phyloP scores from a whole-genome alignment of 2,888 invertebrate genomes.

The Drosophila anomelani region DNA sequence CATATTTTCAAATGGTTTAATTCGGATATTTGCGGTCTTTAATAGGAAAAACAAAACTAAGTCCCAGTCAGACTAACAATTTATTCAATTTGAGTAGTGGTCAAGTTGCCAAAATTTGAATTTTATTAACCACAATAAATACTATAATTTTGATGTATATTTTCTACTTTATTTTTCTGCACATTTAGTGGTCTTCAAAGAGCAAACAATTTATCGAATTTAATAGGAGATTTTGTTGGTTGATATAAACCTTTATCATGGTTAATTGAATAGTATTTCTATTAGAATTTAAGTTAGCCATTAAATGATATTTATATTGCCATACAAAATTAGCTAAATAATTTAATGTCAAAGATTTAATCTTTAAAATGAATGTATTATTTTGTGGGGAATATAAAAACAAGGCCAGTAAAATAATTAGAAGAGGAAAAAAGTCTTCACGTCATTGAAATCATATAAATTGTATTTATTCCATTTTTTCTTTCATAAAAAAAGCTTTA shows the following conservation, averaged over 20 bases:
- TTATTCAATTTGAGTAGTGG: constrained; percentile 2
- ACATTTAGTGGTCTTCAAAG: not conserved
- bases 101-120: not conserved
- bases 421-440: not conserved
- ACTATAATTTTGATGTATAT: not conserved
- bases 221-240: not conserved
- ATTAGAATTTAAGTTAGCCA: not conserved
- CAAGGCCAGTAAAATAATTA: no score
- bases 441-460: not conserved
- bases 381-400: not conserved
- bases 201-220: constrained; percentile 1
- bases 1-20: not conserved
- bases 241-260: not conserved
- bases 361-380: constrained; percentile 7
- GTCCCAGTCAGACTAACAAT: not conserved
- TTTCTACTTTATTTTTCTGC: not conserved
- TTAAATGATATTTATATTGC: not conserved
- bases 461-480: no score
- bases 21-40: constrained; percentile 2
- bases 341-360: constrained; percentile 2
- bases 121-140: constrained; percentile 13
- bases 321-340: not conserved
- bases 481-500: not conserved
- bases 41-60: not conserved
- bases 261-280: not conserved